Evolutionary conservation across 2,797 vertebrate species (phyloP), one percentile per base, ranked within the genome.

Genomic region (Morelia viridis): DNA sequence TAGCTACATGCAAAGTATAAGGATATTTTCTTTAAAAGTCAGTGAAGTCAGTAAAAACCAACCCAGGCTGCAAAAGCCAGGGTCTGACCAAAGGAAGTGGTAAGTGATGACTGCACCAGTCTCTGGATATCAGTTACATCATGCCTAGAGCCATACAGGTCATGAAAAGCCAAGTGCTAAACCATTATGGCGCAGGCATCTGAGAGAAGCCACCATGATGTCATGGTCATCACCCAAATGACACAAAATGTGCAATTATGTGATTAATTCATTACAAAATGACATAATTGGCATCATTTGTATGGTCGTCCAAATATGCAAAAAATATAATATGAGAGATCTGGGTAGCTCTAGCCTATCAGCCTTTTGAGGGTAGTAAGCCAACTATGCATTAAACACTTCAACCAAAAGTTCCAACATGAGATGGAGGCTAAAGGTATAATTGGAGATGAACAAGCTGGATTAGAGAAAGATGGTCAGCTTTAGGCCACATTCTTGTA

Each of bases 11-110:
- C 31, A 60, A 85, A 90, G 56, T 65, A 10, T 56, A 86, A 56
- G 91, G 5, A 50, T 83, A 31, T 87, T 58, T 93, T 41, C 24
- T 93, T 62, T 85, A 68, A 19, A 85, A 85, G 50, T 53, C 50
- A 50, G 50, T 24, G 65, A 65, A 62, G 84, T 58, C 58, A 88
- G 41, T 15, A 91, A 58, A 80, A 80, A 76, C 1, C 11, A 84
- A 1, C 9, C 22, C 12, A 61, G 56, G 56, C 35, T 17, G 26
- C 3, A 28, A 19, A 71, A 71, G 35, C 31, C 35, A 71, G 58
- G 65, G 17, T 22, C 11, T 89, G 3, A 46, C 15, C 17, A 22
- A 24, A 31, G 46, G n/a, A n/a, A 80, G 9, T 80, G 83, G 7
- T 13, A 46, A 22, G 60, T 7, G 87, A 61, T 31, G 22, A 13